Base-by-base conservation (phyloP, 2,113 vertebrate genomes). In the Pseudopodoces humilis region DNA sequence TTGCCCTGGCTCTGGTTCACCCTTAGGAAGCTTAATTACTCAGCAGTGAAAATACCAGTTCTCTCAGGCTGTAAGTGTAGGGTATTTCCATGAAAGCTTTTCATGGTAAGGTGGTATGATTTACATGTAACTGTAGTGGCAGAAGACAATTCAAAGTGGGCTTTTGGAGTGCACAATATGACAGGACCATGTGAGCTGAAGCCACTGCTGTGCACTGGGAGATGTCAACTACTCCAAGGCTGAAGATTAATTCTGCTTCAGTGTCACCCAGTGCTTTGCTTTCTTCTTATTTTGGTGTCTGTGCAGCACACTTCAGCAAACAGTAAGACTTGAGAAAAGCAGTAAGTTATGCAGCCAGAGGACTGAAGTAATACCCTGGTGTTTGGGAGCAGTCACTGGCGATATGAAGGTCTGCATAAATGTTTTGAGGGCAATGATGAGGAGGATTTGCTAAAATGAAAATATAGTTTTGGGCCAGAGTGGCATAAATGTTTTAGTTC, bases 61-160 rank as follows among this genome's bases (percentile, higher is more conserved):
- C 28, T 46, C 13, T 56, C 3, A 5, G 17, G 19, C 53, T 94
- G 6, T 17, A 64, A 35, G 39, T 6, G 4, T 18, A 63, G 31
- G 5, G 8, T 65, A 44, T 81, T 84, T 81, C 56, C 21, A 6
- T 69, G 27, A 11, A 25, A 56, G 16, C 4, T 86, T 64, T 56
- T 55, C 10, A 22, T 70, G 39, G 31, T 28, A 41, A 63, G 7
- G 15, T 65, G 17, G 22, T 59, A 17, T 37, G 19, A 31, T 65
- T 39, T 86, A 17, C 60, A 37, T 25, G 24, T 43, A 56, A 12
- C 49, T 76, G 0, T 7, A 81, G 79, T 13, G 4, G n/a, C 28
- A 83, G 67, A 79, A 28, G 24, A 47, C 2, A 4, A 55, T 52
- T 22, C 1, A 0, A 44, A 68, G 21, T 1, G 1, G 9, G 24